Percentiles rank a stretch among this genome's conserved stretches.
These are phyloP conservation scores for Oostethus manadensis DNA, from an alignment of 2,113 vertebrate species.

Conservation along the genomic window DNA sequence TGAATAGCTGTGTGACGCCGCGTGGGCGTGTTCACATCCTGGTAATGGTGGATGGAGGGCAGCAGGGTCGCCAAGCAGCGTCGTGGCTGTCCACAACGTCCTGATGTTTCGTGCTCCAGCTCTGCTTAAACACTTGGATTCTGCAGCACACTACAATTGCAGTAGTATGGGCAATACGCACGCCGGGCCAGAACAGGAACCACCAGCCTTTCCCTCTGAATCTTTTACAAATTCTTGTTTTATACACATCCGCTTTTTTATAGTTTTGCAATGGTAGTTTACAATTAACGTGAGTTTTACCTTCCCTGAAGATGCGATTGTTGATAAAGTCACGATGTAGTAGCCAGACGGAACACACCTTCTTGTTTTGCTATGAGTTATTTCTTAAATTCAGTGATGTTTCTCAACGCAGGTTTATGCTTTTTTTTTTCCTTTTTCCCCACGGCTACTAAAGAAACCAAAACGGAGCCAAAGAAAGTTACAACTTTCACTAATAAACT, in stretches of 20 bases:
- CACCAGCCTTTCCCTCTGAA: not conserved
- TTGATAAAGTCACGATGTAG: no score
- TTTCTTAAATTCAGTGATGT: no score
- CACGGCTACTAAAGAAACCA: no score
- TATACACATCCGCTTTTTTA: not conserved
- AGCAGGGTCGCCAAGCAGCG: slow-evolving; percentile 17
- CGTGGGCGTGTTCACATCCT: slow-evolving; percentile 17
- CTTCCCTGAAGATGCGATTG: no score
- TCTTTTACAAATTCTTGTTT: not conserved
- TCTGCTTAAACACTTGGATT: slow-evolving; percentile 2
- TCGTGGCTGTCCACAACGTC: slow-evolving; percentile 15
- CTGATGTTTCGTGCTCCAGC: slow-evolving; percentile 20
- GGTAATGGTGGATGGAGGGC: not conserved
- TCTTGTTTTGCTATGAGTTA: no score
- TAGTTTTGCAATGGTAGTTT: not conserved
- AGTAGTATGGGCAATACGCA: not conserved
- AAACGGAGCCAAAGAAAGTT: no score
- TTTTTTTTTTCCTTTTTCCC: no score
- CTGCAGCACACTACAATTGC: no score
- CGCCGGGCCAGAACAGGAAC: not conserved
- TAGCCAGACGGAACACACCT: no score
- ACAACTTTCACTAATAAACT: no score
- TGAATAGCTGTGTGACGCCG: not conserved
- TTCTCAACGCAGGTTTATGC: no score
- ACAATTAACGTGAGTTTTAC: no score